Evolutionary conservation across 2,888 invertebrate genomes (phyloP).

Genomic region (Diaphora mendica): DNA sequence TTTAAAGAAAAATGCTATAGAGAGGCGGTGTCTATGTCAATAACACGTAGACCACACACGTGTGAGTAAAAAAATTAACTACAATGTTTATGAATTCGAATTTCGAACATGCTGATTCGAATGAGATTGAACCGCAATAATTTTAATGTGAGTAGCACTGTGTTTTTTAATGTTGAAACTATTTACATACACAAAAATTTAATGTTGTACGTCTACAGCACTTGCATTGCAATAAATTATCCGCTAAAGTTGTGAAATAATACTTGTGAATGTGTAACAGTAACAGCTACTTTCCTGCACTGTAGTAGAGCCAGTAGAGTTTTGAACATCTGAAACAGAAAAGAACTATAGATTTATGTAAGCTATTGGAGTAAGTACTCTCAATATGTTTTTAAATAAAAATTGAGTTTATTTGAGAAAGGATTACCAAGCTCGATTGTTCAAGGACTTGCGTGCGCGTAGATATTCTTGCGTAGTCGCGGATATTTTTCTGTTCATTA

Average conservation of each 20-base stretch:
- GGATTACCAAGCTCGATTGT: background rate
- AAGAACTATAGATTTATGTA: background rate
- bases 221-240: constrained; percentile 32
- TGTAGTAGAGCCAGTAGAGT: too few species aligned
- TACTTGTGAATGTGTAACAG: constrained; percentile 54
- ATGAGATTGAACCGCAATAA: background rate
- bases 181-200: background rate
- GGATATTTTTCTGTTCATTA: too few species aligned
- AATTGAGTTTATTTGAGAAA: background rate
- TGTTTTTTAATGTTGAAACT: background rate
- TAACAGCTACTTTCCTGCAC: constrained; percentile 40
- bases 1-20: background rate
- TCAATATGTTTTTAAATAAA: too few species aligned
- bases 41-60: background rate
- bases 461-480: too few species aligned
- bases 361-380: too few species aligned
- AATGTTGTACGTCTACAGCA: constrained; percentile 19
- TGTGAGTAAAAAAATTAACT: background rate
- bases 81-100: constrained; percentile 1
- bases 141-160: background rate
- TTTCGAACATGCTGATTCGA: background rate
- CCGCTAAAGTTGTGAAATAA: constrained; percentile 53
- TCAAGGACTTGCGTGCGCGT: background rate
- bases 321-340: constrained; percentile 47
- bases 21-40: background rate